These are phyloP conservation scores for Ursus arctos DNA, from an alignment of 2,113 vertebrate species.

Conservation along the genomic window DNA sequence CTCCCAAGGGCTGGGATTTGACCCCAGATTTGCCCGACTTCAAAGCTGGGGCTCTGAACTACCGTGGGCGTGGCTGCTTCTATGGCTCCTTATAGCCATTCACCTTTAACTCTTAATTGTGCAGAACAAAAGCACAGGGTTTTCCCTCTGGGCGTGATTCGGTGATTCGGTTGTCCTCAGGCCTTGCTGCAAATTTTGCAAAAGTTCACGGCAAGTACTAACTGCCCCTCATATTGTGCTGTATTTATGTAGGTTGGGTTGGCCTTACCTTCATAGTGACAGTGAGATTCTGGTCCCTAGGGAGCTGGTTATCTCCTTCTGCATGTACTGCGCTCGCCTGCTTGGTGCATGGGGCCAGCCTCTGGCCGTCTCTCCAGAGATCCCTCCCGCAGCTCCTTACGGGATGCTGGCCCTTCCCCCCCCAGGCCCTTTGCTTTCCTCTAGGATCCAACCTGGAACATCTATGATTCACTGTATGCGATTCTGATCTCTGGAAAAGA, in stretches of 20 bases:
- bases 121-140: background rate
- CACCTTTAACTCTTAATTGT: too few species aligned
- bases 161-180: background rate
- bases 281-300: background rate
- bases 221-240: background rate
- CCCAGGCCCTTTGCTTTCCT: background rate
- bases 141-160: background rate
- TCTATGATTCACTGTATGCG: background rate
- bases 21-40: background rate
- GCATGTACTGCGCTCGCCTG: accelerated
- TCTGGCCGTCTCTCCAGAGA: too few species aligned
- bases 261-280: background rate
- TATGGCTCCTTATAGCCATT: background rate
- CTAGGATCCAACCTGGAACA: background rate
- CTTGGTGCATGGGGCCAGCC: accelerated
- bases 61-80: accelerated
- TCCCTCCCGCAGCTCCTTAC: background rate
- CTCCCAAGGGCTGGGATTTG: background rate
- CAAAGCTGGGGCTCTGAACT: background rate
- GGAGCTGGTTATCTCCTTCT: background rate
- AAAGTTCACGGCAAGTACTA: background rate
- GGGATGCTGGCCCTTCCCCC: too few species aligned
- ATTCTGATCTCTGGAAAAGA: background rate
- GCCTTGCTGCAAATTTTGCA: background rate
- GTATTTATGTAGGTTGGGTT: accelerated